Evolutionary conservation across 2,113 vertebrate genomes (phyloP), one percentile per base, ranked within the genome.

Genomic region (Rhodinocichla rosea): DNA sequence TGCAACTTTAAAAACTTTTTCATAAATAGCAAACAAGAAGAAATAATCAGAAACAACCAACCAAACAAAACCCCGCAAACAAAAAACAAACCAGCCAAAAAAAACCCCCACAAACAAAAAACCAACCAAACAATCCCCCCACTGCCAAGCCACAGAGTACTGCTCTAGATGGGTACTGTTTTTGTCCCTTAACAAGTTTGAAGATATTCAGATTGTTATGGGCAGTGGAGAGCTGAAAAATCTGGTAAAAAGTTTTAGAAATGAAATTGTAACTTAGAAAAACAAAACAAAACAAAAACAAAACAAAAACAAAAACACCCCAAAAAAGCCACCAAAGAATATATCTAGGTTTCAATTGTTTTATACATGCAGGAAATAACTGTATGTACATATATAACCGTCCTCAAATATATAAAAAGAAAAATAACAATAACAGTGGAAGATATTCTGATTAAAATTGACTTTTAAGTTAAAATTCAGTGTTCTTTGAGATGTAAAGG

Each of bases 391-490:
- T 44, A 33, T 39, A 57, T 15, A 50, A 27, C n/a, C 64, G 40
- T 32, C 19, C 15, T 69, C 37, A 77, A 69, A 77, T 22, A 87
- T 11, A 64, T 35, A 37, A 75, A 69, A 52, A 68, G 47, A 47
- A 83, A 94, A 83, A 86, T 37, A 71, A 89, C 30, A 90, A 44
- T 78, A 89, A 63, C 2, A 0, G 19, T 63, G 73, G 45, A 84
- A 50, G 15, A 92, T 52, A 96, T 62, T 47, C 68, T 68, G 49
- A 89, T 92, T 86, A 79, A 97, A 97, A 89, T 11, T 81, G 80
- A 97, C 84, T 97, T 97, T 95, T 89, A 89, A 80, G 65, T 92
- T 93, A 88, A 84, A 81, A 11, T n/a, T 83, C 16, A 71, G 76
- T 70, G 53, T 85, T 96, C 74, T 94, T 86, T 81, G 78, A 92